Evolutionary conservation across 2,113 vertebrate genomes (phyloP), one percentile per base, ranked within the genome.

Genomic region (Prionailurus viverrinus): DNA sequence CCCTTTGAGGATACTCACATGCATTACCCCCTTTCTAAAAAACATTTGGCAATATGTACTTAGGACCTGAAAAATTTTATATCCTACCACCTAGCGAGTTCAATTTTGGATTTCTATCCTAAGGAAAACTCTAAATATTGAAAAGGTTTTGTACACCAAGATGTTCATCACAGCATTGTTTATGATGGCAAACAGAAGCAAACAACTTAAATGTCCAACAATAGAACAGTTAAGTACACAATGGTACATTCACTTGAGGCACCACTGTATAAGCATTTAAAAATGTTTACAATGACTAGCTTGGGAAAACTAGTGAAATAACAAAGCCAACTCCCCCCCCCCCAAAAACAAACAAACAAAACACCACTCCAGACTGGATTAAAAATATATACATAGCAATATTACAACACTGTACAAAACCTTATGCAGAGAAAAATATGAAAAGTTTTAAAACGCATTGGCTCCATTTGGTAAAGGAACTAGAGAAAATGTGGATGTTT

Each of bases 381-480:
- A 71, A 61, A 83, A 83, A 25, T 81, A 21, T 15, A 16, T 91
- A 45, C 45, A 78, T 23, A 12, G 0, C 16, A 78, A 41, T 71
- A 61, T 66, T 27, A 61, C 33, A 97, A 92, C 51, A 94, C 4
- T 88, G 33, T 84, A 65, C 9, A 76, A 76, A 94, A 83, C 29
- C 10, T 84, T 51, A 87, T 25, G 16, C 23, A 95, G 23, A 89
- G 14, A 21, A 48, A 94, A 63, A 78, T 31, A 79, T 7, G 58
- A 76, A 71, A 71, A 18, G 53, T 88, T 91, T 94, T 91, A 88
- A 91, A 95, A 84, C 7, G 69, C 19, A 78, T 1, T 85, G 61
- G 25, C 68, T 97, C 31, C 21, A 89, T 92, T 82, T 92, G 76
- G 41, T 93, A 95, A 94, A 86, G 48, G 55, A 97, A 97, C 48